These are phyloP conservation scores for Brachymystax lenok DNA, from an alignment of 2,797 vertebrate species.

Conservation along the genomic window DNA sequence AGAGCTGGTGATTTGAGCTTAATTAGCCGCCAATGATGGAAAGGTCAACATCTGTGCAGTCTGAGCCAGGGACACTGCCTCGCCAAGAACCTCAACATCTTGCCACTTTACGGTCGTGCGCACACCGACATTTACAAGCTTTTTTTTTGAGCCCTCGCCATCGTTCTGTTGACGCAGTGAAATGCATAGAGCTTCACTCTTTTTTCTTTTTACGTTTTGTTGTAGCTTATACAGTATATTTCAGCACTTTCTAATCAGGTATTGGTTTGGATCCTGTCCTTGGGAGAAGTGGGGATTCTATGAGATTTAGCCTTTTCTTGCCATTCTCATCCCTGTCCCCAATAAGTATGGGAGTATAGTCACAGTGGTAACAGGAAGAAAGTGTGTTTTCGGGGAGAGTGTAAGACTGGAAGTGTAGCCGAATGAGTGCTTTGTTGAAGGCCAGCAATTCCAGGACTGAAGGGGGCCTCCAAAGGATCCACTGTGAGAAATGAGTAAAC, in stretches of 20 bases:
- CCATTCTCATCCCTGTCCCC: neutral
- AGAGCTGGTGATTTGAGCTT: conserved; percentile 47
- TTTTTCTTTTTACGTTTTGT: conserved; percentile 3
- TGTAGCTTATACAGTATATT: neutral
- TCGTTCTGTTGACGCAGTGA: neutral
- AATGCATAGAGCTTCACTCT: neutral
- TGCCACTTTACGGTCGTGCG: conserved; percentile 19
- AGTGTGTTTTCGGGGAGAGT: neutral
- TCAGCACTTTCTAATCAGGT: neutral
- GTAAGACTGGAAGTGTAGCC: neutral
- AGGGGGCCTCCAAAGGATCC: neutral
- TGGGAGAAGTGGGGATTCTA: neutral
- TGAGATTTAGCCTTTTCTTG: neutral
- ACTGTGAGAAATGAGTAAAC: neutral
- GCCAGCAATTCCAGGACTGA: neutral
- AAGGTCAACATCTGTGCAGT: conserved; percentile 50
- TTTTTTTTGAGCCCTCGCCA: conserved; percentile 28
- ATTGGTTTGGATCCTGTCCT: neutral
- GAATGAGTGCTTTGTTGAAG: neutral
- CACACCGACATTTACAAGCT: conserved; percentile 18
- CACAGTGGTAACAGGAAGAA: neutral
- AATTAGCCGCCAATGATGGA: conserved; percentile 42
- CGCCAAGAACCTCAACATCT: conserved; percentile 23
- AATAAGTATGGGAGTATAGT: neutral
- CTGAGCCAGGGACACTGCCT: conserved; percentile 22